phyloP scores from a whole-genome alignment of 1,140 invertebrate genomes.

The Pantala flavescens region DNA sequence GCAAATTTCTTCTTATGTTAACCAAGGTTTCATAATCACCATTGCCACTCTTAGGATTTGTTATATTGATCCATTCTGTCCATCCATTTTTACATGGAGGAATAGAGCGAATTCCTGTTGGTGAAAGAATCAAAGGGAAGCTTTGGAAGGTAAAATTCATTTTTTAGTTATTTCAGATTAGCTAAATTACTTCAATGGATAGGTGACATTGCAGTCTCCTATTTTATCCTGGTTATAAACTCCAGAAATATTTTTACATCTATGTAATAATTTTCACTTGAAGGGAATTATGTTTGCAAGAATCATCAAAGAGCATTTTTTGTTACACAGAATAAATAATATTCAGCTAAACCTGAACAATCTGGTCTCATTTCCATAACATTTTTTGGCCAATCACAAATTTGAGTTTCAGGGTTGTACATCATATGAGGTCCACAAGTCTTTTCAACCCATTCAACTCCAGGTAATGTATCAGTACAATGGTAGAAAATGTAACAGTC shows the following conservation, averaged over 20 bases:
- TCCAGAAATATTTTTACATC: too few species aligned
- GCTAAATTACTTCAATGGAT: too few species aligned
- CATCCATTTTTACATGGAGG: conserved; percentile 29
- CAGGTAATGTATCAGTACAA: conserved; percentile 34
- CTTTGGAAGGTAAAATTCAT: too few species aligned
- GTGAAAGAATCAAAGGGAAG: too few species aligned
- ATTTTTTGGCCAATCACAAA: conserved; percentile 49
- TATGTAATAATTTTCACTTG: too few species aligned
- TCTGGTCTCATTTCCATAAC: conserved; percentile 49
- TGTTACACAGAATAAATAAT: background rate
- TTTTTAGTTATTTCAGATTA: too few species aligned
- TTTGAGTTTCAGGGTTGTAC: conserved; percentile 48
- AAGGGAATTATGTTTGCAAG: too few species aligned
- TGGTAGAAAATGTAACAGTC: conserved; percentile 51
- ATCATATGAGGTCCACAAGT: conserved; percentile 40
- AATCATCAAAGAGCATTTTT: too few species aligned
- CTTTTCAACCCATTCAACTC: conserved; percentile 37
- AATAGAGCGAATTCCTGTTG: too few species aligned
- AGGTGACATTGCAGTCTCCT: too few species aligned
- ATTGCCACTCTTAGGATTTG: conserved; percentile 25
- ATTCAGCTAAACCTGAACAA: conserved; percentile 30
- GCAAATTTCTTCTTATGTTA: conserved; percentile 20
- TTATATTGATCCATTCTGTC: conserved; percentile 33
- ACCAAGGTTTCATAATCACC: conserved; percentile 31
- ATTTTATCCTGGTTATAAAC: too few species aligned